Conservation (phyloP, 2,888 invertebrate species). For the Bruchidius siliquastri region DNA sequence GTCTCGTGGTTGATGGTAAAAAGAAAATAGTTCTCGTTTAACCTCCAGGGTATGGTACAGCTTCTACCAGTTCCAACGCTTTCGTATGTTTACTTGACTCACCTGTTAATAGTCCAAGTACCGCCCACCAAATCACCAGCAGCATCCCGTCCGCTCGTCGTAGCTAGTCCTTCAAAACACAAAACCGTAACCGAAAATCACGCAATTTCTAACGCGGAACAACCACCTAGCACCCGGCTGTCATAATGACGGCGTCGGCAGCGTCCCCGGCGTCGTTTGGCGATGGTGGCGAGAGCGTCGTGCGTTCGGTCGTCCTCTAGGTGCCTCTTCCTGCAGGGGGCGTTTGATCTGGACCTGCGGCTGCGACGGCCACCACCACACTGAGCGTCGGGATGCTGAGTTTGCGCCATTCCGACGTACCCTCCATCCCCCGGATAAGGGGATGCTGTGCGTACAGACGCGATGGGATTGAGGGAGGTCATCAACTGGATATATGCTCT, state of each 20-base stretch:
- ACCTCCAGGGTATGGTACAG: no score
- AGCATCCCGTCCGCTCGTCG: background rate
- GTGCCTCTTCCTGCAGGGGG: background rate
- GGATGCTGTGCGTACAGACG: background rate
- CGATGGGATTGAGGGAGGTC: background rate
- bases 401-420: background rate
- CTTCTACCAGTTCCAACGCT: no score
- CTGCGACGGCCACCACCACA: conserved; percentile 2
- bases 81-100: background rate
- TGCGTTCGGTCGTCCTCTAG: background rate
- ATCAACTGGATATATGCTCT: background rate
- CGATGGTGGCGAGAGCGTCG: background rate
- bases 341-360: background rate
- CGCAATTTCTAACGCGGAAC: no score
- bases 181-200: background rate
- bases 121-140: background rate
- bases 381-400: conserved; percentile 4
- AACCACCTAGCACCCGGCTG: background rate
- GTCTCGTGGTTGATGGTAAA: no score
- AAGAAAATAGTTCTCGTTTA: no score
- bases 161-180: background rate
- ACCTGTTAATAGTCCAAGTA: background rate
- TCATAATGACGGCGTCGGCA: background rate
- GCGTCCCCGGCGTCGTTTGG: no score
- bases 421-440: background rate